Evolutionary conservation across 1,140 invertebrate species (phyloP), one percentile per base, ranked within the genome.

Genomic region (Euwallacea fornicatus): DNA sequence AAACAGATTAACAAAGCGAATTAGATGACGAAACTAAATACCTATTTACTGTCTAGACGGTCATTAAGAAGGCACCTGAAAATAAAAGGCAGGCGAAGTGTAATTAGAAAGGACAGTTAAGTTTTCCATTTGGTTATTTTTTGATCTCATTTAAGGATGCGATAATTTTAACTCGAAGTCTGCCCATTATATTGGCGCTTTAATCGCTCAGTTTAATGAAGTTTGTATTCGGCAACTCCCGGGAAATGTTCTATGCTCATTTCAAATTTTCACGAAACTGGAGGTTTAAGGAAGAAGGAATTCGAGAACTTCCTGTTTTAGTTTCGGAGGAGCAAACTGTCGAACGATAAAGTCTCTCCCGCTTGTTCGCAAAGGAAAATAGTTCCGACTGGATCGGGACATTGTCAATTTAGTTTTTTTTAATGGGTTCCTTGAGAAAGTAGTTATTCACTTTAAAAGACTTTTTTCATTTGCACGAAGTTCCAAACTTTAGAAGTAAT

Each of bases 51-150:
- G 46, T 50, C 46, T 50, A 50, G 46, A 50, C 46, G 46, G 46
- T 13, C 13, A 50, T 50, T 50, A 50, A 50, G 46, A 50, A 2
- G 46, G 46, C 13, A 50, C 9, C 13, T 50, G 13, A 50, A 50
- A 50, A 50, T 50, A 50, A 50, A 50, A 50, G 46, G 9, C 9
- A 13, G 9, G 13, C 46, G 13, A 2, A 50, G 46, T 13, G 46
- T 50, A 50, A 50, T 50, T 50, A 50, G 46, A 50, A 50, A 10
- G 46, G 46, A 50, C 46, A 50, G 46, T 50, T 50, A 50, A 50
- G 46, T 50, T 11, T 50, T 50, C 13, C 9, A 50, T 50, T 50
- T 50, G 46, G 46, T 50, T 50, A 50, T 50, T 50, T 50, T 50
- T 11, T 13, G 13, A 50, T 11, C 9, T 50, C 13, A 10, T 10